A percentile compares a stretch with the other conserved stretches of the same genome.
Evolutionary conservation across 1,140 invertebrate genomes (phyloP).

Genomic region (Sitophilus oryzae): DNA sequence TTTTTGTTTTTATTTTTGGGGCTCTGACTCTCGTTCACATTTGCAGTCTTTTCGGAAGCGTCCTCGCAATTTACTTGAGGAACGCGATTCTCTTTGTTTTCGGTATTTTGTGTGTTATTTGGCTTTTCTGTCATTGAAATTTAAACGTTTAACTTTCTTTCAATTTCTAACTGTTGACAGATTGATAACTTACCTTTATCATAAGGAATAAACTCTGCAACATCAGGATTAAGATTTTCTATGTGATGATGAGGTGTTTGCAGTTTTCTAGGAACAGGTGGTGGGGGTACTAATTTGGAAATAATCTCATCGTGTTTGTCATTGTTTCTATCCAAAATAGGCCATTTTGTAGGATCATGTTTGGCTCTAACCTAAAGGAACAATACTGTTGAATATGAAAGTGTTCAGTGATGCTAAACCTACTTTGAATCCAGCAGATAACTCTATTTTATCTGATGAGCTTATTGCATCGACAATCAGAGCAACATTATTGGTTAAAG

Average conservation of each 20-base stretch:
- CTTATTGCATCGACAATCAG: conserved; percentile 77
- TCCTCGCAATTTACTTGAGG: conserved; percentile 15
- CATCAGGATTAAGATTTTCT: conserved; percentile 68
- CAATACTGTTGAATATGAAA: no score
- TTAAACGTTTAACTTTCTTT: no score
- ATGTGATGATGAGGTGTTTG: conserved; percentile 9
- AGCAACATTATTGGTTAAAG: conserved; percentile 76
- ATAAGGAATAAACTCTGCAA: conserved; percentile 74
- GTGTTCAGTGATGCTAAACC: no score
- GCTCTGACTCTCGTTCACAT: conserved; percentile 1
- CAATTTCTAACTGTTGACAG: no score
- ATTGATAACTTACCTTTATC: conserved; percentile 30
- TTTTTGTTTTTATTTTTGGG: conserved; percentile 17
- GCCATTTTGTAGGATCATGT: conserved; percentile 79
- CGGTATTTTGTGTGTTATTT: conserved; percentile 17
- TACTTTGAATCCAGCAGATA: conserved; percentile 72
- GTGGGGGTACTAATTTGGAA: conserved; percentile 57
- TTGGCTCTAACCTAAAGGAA: conserved; percentile 70
- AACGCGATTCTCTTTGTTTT: conserved; percentile 1
- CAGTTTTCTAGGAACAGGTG: conserved; percentile 54
- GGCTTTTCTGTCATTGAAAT: background rate
- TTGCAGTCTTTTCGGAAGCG: conserved; percentile 3
- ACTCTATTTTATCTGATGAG: conserved; percentile 75
- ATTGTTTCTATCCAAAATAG: conserved; percentile 58
- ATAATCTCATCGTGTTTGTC: conserved; percentile 50